phyloP scores from a whole-genome alignment of 2,113 vertebrate species.

The Cettia cetti region DNA sequence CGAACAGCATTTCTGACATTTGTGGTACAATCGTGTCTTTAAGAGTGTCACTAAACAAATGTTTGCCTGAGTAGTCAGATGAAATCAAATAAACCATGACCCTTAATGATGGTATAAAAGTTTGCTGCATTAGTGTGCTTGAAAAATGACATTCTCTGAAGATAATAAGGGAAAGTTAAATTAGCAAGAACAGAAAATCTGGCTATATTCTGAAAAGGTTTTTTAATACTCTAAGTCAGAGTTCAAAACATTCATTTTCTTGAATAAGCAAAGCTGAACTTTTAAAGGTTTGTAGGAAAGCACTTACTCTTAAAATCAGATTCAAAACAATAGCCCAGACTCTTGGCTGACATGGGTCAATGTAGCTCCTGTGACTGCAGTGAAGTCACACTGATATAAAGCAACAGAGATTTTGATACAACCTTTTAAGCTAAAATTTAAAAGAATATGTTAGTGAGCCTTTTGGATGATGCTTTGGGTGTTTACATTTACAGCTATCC shows the following conservation, averaged over 20 bases:
- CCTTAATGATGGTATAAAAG: conserved; percentile 26
- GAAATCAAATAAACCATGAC: conserved; percentile 42
- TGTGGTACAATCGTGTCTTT: neutral
- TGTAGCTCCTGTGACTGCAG: neutral
- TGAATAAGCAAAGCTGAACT: conserved; percentile 7
- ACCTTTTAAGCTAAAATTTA: neutral
- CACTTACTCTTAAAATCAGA: neutral
- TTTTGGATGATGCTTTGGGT: neutral
- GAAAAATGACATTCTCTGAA: neutral
- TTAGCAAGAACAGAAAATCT: conserved; percentile 4
- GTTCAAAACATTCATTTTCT: conserved; percentile 38
- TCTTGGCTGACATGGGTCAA: neutral
- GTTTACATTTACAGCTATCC: neutral
- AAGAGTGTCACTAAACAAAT: conserved; percentile 8
- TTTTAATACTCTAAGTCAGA: conserved; percentile 9
- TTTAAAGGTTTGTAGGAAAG: neutral
- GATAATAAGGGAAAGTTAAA: conserved; percentile 12
- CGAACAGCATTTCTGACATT: conserved; percentile 12
- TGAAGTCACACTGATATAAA: neutral
- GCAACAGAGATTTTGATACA: neutral
- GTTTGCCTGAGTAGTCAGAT: conserved; percentile 24
- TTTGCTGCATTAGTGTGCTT: neutral
- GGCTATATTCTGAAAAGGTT: neutral
- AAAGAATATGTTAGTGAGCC: neutral
- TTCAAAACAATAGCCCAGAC: neutral